Percentiles rank a stretch among this genome's conserved stretches.
These are phyloP conservation scores for Leuciscus idus DNA, from an alignment of 2,113 vertebrate genomes.

Conservation along the genomic window DNA sequence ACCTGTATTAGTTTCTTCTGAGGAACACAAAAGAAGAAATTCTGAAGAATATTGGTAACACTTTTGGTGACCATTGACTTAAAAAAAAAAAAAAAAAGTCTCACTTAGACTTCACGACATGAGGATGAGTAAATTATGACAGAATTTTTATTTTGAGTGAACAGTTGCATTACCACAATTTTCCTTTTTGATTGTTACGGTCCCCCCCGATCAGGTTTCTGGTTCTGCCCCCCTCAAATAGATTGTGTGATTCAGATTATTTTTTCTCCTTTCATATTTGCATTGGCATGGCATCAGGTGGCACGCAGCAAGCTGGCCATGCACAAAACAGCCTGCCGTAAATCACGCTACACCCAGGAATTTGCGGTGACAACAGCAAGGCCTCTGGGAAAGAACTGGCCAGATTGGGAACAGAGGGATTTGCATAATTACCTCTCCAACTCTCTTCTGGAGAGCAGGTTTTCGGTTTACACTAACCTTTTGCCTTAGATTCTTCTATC, in stretches of 20 bases:
- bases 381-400: constrained; percentile 1
- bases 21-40: neutral
- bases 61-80: neutral
- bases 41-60: neutral
- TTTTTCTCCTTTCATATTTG: neutral
- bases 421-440: neutral
- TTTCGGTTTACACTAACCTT: neutral
- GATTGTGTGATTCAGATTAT: neutral
- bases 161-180: no score
- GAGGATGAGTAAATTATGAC: neutral
- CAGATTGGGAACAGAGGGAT: neutral
- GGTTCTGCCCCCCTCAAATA: neutral
- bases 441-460: neutral
- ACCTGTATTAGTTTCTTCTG: neutral
- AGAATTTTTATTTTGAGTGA: no score
- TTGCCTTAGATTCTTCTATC: neutral
- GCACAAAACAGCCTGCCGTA: neutral
- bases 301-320: constrained; percentile 3
- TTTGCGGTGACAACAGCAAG: constrained; percentile 8
- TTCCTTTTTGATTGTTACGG: neutral
- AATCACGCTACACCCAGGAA: neutral
- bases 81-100: no score
- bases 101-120: no score
- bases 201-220: neutral
- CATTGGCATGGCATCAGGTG: neutral